Evolutionary conservation across 1,140 invertebrate genomes (phyloP).

Genomic region (Lepidurus couesii): DNA sequence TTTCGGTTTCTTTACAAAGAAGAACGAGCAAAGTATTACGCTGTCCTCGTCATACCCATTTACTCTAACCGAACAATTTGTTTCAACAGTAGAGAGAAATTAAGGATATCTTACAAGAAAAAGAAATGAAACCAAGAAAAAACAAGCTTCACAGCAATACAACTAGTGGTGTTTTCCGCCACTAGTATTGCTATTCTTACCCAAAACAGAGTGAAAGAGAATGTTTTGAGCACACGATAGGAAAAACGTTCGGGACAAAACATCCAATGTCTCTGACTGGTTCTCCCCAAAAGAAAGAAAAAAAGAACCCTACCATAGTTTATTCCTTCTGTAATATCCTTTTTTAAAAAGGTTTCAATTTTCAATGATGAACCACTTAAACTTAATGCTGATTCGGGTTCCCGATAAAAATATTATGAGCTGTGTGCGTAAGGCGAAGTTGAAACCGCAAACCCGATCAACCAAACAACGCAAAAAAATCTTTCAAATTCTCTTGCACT

Average conservation of each 20-base stretch:
- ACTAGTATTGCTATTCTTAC: not conserved
- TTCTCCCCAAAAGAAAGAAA: not conserved
- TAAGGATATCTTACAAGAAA: not conserved
- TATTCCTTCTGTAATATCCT: not conserved
- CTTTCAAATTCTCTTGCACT: not conserved
- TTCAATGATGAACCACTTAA: not conserved
- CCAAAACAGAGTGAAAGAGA: not conserved
- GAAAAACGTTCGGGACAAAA: not conserved
- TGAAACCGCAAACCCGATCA: slow-evolving; percentile 2
- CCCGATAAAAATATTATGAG: not conserved
- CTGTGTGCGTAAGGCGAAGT: slow-evolving; percentile 12
- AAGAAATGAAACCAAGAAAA: not conserved
- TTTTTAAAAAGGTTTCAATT: not conserved
- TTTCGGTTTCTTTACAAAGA: not conserved
- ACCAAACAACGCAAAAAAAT: not conserved
- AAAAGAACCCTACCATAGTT: not conserved
- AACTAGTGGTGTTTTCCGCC: not conserved
- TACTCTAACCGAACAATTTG: not conserved
- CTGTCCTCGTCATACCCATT: not conserved
- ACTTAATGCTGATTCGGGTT: not conserved
- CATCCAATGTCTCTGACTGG: slow-evolving; percentile 8
- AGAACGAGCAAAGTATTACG: not conserved
- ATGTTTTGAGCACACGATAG: not conserved
- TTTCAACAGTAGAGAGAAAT: not conserved
- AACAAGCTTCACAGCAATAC: not conserved